Evolutionary conservation across 2,888 invertebrate species (phyloP).

Genomic region (Osedax frankpressi): DNA sequence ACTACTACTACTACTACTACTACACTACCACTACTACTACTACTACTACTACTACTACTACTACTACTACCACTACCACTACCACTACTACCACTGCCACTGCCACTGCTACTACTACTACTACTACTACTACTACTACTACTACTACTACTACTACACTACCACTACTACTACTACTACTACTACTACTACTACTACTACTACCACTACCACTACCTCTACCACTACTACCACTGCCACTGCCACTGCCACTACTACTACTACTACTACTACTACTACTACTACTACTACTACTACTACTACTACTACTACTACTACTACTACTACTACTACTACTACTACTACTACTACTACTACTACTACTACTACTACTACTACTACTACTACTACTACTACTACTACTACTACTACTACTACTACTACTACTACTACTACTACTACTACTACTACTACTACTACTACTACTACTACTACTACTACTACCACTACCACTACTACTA

Average conservation of each 20-base stretch:
- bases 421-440: background rate
- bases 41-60: background rate
- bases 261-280: background rate
- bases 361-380: background rate
- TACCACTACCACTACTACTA: background rate
- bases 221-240: too few species aligned
- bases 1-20: background rate
- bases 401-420: background rate
- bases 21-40: background rate
- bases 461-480: background rate
- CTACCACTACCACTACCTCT: too few species aligned
- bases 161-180: too few species aligned
- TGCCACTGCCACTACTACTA: too few species aligned
- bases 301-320: background rate
- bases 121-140: too few species aligned
- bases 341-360: background rate
- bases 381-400: background rate
- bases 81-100: background rate
- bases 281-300: background rate
- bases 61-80: background rate
- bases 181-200: too few species aligned
- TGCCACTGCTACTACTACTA: too few species aligned
- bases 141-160: too few species aligned
- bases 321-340: background rate
- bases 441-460: background rate